phyloP scores from a whole-genome alignment of 2,797 vertebrate genomes.

The Melopsittacus undulatus region DNA sequence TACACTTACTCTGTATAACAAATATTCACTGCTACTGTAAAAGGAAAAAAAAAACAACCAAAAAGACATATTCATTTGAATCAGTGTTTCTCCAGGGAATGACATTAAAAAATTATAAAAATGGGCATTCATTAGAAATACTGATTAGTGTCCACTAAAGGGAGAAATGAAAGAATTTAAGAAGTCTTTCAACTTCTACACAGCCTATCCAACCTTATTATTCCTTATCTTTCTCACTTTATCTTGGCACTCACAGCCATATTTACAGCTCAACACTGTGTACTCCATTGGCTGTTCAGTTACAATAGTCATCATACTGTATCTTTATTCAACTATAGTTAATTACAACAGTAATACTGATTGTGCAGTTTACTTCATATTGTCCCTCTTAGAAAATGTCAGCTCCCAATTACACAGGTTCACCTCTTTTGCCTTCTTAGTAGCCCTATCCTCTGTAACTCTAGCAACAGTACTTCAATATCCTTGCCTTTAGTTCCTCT shows the following conservation, averaged over 20 bases:
- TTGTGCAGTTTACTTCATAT: background rate
- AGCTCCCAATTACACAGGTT: background rate
- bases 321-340: background rate
- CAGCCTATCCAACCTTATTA: background rate
- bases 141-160: background rate
- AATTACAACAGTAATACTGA: background rate
- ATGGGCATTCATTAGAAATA: background rate
- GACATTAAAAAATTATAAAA: background rate
- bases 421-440: background rate
- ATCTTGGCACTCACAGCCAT: background rate
- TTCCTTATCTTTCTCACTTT: background rate
- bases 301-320: background rate
- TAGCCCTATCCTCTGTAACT: background rate
- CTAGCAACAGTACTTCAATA: background rate
- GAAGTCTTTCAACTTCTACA: background rate
- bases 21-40: background rate
- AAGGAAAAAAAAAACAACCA: background rate
- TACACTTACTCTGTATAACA: background rate
- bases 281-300: background rate
- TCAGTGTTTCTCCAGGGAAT: background rate
- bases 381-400: background rate
- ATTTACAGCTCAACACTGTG: background rate
- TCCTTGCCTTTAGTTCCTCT: background rate
- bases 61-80: background rate
- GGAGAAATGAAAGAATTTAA: background rate